Evolutionary conservation across 2,797 vertebrate species (phyloP).

Genomic region (Melanotaenia pygmaea): DNA sequence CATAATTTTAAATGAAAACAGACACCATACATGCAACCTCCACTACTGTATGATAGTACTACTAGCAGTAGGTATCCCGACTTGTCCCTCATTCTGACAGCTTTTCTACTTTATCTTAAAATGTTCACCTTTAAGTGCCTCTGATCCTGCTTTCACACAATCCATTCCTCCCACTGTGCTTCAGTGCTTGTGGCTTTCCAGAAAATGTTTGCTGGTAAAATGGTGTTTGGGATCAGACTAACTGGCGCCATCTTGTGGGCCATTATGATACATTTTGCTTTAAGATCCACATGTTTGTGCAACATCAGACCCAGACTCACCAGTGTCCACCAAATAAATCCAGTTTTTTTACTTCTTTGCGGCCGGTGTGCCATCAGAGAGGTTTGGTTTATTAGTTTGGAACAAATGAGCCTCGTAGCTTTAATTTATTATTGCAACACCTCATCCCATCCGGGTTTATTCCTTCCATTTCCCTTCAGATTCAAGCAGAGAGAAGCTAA

Average conservation of each 20-base stretch:
- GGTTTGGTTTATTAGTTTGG: not conserved
- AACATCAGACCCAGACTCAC: not conserved
- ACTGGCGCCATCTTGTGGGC: constrained; percentile 54
- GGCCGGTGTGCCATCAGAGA: not conserved
- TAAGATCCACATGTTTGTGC: not conserved
- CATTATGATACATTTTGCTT: not conserved
- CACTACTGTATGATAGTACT: not conserved
- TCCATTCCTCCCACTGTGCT: constrained; percentile 42
- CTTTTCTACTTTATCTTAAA: constrained; percentile 22
- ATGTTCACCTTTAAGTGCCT: constrained; percentile 73
- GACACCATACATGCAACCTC: not conserved
- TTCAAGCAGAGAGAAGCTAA: constrained; percentile 16
- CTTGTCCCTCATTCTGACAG: constrained; percentile 6
- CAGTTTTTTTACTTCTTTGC: not conserved
- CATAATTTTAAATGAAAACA: not conserved
- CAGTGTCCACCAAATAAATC: not conserved
- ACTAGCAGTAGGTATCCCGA: not conserved
- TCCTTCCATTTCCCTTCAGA: not conserved
- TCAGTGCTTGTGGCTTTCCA: constrained; percentile 18
- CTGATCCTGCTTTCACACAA: constrained; percentile 38
- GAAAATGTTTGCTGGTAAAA: not conserved
- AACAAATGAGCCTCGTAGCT: constrained; percentile 2
- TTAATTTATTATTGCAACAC: constrained; percentile 19
- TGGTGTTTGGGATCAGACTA: not conserved
- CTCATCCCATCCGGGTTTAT: not conserved